A percentile compares a stretch with the other conserved stretches of the same genome.
phyloP scores from a whole-genome alignment of 2,888 invertebrate species.

The Amiota minor region DNA sequence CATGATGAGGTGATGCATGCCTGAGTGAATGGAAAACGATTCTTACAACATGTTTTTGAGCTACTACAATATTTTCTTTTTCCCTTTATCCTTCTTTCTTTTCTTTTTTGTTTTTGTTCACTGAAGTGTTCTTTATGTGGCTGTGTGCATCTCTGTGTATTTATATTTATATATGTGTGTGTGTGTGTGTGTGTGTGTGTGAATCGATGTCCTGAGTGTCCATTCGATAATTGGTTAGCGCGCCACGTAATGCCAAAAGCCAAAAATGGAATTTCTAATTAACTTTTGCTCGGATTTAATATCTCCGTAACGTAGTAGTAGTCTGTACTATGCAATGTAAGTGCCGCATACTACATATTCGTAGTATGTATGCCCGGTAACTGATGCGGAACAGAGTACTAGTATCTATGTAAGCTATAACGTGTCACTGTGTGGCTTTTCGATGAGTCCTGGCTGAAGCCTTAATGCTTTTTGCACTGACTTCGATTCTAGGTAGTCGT shows the following conservation, averaged over 20 bases:
- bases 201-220: constrained; percentile 37
- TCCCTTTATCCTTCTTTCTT: background rate
- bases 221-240: constrained; percentile 69
- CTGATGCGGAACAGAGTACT: constrained; percentile 24
- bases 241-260: constrained; percentile 68
- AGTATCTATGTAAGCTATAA: background rate
- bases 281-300: constrained; percentile 70
- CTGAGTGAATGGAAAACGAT: background rate
- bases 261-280: constrained; percentile 72
- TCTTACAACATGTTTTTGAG: background rate
- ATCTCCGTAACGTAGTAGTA: constrained; percentile 49
- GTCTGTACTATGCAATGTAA: constrained; percentile 5
- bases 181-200: background rate
- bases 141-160: background rate
- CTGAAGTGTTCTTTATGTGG: background rate
- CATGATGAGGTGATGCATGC: too few relatives aligned
- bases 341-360: background rate
- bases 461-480: too few relatives aligned
- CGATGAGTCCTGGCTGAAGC: too few relatives aligned
- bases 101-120: background rate
- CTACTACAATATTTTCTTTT: background rate
- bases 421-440: background rate
- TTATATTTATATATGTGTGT: background rate
- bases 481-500: background rate
- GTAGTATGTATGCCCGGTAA: constrained; percentile 1